These are phyloP conservation scores for Drymonia ruficornis DNA, from an alignment of 2,888 invertebrate species.

Conservation along the genomic window DNA sequence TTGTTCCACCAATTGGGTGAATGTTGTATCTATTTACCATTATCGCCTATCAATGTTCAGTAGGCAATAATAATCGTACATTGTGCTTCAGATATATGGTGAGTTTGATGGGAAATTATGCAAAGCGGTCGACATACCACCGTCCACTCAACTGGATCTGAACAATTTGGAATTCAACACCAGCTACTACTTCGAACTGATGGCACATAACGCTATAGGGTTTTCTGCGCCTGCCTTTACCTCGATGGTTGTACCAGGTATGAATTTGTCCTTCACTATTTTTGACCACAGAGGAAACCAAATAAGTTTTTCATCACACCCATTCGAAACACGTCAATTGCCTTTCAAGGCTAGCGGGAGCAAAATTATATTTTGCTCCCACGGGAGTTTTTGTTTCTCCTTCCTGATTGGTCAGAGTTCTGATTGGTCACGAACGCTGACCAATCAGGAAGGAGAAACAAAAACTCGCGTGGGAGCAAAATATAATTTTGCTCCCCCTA, in stretches of 20 bases:
- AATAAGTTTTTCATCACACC: too few species aligned
- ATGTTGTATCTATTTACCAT: background rate
- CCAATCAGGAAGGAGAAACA: too few species aligned
- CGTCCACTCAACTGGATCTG: conserved; percentile 49
- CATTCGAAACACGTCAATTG: too few species aligned
- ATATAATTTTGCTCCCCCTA: too few species aligned
- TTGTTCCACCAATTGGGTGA: background rate
- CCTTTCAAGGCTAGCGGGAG: too few species aligned
- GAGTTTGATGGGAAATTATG: conserved; percentile 44
- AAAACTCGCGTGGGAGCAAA: too few species aligned
- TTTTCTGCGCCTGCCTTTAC: conserved; percentile 60
- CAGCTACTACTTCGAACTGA: conserved; percentile 63
- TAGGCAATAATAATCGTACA: background rate
- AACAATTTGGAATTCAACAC: conserved; percentile 54
- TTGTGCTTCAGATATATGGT: conserved; percentile 26
- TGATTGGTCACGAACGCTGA: too few species aligned
- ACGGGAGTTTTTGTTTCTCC: too few species aligned
- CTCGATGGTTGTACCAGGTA: conserved; percentile 53
- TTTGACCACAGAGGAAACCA: too few species aligned
- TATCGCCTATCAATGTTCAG: conserved; percentile 3
- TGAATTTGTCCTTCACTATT: background rate
- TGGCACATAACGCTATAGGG: conserved; percentile 69
- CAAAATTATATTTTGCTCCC: too few species aligned
- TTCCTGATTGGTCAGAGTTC: too few species aligned
- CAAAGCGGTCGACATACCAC: conserved; percentile 42